Evolutionary conservation across 2,113 vertebrate genomes (phyloP).

Genomic region (Pachyramphus minor): DNA sequence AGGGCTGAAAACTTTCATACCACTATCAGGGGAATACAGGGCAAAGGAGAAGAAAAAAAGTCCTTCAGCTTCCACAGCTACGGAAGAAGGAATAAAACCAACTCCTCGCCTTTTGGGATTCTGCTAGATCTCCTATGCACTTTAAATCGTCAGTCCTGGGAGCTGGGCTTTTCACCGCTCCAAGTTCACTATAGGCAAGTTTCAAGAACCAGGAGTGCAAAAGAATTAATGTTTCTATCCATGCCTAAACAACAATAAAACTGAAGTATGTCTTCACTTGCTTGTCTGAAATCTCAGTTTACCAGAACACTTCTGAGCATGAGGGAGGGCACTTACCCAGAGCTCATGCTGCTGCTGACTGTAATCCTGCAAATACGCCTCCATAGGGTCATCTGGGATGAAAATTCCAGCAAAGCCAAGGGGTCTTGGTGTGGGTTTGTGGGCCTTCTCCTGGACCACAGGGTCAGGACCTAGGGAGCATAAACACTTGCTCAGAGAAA

Average conservation of each 20-base stretch:
- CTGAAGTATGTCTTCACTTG: constrained; percentile 74
- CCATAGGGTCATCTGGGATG: accelerated
- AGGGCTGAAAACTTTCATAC: neutral
- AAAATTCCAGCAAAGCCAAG: neutral
- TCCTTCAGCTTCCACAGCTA: neutral
- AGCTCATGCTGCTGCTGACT: accelerated
- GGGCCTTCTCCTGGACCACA: neutral
- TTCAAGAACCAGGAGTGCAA: constrained; percentile 66
- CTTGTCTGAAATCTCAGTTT: constrained; percentile 56
- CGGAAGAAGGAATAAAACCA: neutral
- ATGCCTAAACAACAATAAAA: constrained; percentile 82
- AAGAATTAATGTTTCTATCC: constrained; percentile 76
- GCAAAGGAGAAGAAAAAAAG: neutral
- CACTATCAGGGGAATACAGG: neutral
- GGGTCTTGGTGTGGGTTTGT: accelerated
- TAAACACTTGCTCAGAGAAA: neutral
- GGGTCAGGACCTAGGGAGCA: neutral
- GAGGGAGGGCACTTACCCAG: neutral
- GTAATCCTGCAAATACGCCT: accelerated
- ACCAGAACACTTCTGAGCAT: accelerated
- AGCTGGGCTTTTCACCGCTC: constrained; percentile 56
- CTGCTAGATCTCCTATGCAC: constrained; percentile 48
- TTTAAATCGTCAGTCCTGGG: constrained; percentile 34
- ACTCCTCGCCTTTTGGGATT: constrained; percentile 45
- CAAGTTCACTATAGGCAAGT: constrained; percentile 51